These are phyloP conservation scores for Choreutis nemorana DNA, from an alignment of 2,888 invertebrate species.

Conservation along the genomic window DNA sequence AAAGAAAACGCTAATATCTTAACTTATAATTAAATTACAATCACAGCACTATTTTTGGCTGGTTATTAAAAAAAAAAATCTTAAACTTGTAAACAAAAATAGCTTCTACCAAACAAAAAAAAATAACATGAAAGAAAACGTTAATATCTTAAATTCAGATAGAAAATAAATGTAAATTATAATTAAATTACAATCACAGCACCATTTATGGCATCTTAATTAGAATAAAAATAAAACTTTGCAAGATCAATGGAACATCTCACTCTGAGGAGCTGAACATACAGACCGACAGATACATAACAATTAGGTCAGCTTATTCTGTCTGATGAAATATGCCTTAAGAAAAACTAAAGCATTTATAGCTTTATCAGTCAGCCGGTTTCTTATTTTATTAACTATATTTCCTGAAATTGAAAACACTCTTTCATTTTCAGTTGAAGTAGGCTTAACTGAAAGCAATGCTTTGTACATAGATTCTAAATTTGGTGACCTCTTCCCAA, in stretches of 20 bases:
- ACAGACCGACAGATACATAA: slow-evolving; percentile 4
- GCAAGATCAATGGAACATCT: slow-evolving; percentile 6
- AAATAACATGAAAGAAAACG: slow-evolving; percentile 2
- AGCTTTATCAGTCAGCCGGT: slow-evolving; percentile 8
- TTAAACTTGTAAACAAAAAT: slow-evolving; percentile 5
- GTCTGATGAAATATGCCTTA: slow-evolving; percentile 7
- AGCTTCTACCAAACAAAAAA: slow-evolving; percentile 6
- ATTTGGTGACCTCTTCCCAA: slow-evolving; percentile 11
- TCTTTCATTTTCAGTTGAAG: slow-evolving; percentile 9
- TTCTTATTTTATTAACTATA: slow-evolving; percentile 7
- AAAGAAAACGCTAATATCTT: slow-evolving; percentile 6
- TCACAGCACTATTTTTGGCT: slow-evolving; percentile 7
- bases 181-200: slow-evolving; percentile 8
- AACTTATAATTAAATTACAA: slow-evolving; percentile 7
- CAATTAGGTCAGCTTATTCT: slow-evolving; percentile 7
- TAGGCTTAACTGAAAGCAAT: slow-evolving; percentile 11
- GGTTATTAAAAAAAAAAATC: slow-evolving; percentile 5
- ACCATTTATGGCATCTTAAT: slow-evolving; percentile 6
- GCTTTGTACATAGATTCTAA: slow-evolving; percentile 11
- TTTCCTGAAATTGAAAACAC: slow-evolving; percentile 9
- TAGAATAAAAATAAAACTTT: slow-evolving; percentile 6
- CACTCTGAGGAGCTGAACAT: slow-evolving; percentile 3
- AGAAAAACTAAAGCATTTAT: slow-evolving; percentile 7
- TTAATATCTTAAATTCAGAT: slow-evolving; percentile 3
- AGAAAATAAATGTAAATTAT: slow-evolving; percentile 4